Conservation (phyloP, 2,113 vertebrate genomes). For the Thermophis baileyi region DNA sequence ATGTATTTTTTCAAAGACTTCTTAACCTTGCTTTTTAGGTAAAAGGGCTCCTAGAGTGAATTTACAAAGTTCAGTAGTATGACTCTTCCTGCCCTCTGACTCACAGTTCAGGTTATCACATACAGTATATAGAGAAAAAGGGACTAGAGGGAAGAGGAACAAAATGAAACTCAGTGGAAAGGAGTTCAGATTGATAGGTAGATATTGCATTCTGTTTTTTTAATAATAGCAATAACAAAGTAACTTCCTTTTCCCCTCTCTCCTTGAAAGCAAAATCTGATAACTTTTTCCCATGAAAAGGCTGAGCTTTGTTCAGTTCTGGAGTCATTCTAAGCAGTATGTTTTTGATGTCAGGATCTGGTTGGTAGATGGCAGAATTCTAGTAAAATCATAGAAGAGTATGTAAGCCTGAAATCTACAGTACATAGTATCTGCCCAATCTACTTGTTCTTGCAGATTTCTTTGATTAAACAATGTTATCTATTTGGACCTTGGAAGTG, state of each 20-base stretch:
- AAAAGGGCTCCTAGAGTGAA: neutral
- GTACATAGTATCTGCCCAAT: neutral
- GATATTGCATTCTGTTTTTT: neutral
- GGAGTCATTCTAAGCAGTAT: neutral
- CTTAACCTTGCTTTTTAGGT: neutral
- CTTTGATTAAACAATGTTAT: neutral
- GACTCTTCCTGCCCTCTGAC: neutral
- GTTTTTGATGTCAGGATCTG: neutral
- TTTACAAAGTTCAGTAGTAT: neutral
- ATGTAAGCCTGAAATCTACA: neutral
- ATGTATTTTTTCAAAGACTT: neutral
- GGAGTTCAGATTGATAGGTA: neutral
- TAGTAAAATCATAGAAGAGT: neutral
- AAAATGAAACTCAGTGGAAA: neutral
- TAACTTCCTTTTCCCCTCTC: neutral
- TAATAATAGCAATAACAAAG: neutral
- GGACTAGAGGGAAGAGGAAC: neutral
- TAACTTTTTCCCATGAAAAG: neutral
- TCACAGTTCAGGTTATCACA: neutral
- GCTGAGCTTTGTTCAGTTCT: neutral
- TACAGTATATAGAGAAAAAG: neutral
- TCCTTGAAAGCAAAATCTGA: neutral
- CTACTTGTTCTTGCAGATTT: neutral
- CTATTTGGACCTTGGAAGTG: neutral
- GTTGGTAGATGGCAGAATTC: neutral